Evolutionary conservation across 1,140 invertebrate genomes (phyloP).

Genomic region (Drosophila pruinosa): DNA sequence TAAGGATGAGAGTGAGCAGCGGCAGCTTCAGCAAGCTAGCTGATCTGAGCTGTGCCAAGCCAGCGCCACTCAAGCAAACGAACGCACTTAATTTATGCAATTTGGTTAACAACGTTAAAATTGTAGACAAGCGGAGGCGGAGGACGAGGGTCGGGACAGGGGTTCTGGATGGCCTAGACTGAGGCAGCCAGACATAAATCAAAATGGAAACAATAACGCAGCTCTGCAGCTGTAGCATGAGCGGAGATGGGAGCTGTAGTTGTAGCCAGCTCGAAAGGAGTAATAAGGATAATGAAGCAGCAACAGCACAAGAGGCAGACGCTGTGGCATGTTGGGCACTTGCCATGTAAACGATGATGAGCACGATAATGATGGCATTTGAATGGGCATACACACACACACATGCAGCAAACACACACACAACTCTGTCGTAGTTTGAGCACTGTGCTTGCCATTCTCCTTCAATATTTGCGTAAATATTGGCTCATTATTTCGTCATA

Average conservation of each 20-base stretch:
- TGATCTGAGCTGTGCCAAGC: constrained; percentile 39
- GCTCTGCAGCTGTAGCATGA: constrained; percentile 20
- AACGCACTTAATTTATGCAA: constrained; percentile 81
- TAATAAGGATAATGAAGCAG: constrained; percentile 81
- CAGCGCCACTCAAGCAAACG: constrained; percentile 73
- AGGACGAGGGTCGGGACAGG: neutral
- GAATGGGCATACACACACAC: constrained; percentile 52
- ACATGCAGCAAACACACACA: constrained; percentile 1
- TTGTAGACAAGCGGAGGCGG: constrained; percentile 56
- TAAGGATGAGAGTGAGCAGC: constrained; percentile 10
- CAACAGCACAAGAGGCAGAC: constrained; percentile 49
- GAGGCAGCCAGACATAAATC: constrained; percentile 65
- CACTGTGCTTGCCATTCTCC: constrained; percentile 25
- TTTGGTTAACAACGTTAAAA: constrained; percentile 82
- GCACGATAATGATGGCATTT: constrained; percentile 77
- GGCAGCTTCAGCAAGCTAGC: constrained; percentile 23
- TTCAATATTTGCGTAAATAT: constrained; percentile 69
- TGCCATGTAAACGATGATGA: constrained; percentile 75
- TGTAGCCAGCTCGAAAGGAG: constrained; percentile 59
- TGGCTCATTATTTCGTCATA: constrained; percentile 72
- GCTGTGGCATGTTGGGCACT: constrained; percentile 60
- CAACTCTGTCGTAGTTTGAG: constrained; percentile 46
- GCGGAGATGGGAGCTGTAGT: constrained; percentile 8
- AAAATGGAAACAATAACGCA: constrained; percentile 80
- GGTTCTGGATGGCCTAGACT: neutral